These are phyloP conservation scores for Corapipo altera DNA, from an alignment of 2,113 vertebrate genomes.

Conservation along the genomic window DNA sequence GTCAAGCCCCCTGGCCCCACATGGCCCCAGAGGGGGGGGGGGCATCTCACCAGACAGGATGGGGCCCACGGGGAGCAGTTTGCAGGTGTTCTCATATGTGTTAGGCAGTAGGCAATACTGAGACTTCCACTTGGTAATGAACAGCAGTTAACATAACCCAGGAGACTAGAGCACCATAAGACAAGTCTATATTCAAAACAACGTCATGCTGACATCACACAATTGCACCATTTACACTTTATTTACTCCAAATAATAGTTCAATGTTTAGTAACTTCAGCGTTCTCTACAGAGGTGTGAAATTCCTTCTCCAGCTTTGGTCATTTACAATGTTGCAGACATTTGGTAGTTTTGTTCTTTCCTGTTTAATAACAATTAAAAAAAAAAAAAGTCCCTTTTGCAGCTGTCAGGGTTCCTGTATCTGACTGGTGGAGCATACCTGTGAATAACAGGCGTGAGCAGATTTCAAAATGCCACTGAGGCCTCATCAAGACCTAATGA, in stretches of 20 bases:
- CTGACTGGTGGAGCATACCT: conserved; percentile 54
- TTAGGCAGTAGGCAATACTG: conserved; percentile 67
- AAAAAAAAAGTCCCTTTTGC: conserved; percentile 46
- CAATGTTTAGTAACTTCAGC: conserved; percentile 71
- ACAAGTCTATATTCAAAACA: conserved; percentile 80
- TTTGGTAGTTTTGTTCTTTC: conserved; percentile 59
- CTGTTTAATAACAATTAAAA: conserved; percentile 11
- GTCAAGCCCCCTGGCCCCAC: not conserved
- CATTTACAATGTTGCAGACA: conserved; percentile 61
- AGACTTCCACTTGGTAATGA: conserved; percentile 75
- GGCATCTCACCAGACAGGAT: not conserved
- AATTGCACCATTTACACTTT: conserved; percentile 79
- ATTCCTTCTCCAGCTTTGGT: conserved; percentile 71
- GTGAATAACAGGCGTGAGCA: conserved; percentile 33
- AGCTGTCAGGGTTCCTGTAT: conserved; percentile 45
- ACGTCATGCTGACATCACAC: conserved; percentile 81
- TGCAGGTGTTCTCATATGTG: not conserved
- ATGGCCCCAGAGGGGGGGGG: not conserved
- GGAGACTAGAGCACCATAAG: conserved; percentile 81
- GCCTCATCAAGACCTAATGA: conserved; percentile 28
- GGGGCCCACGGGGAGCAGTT: not conserved
- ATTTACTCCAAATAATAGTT: conserved; percentile 72
- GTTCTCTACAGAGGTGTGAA: conserved; percentile 72
- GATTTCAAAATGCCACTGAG: conserved; percentile 25
- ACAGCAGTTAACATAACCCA: conserved; percentile 79